Conservation (phyloP, 2,113 vertebrate genomes). For the Lophochroa leadbeateri region DNA sequence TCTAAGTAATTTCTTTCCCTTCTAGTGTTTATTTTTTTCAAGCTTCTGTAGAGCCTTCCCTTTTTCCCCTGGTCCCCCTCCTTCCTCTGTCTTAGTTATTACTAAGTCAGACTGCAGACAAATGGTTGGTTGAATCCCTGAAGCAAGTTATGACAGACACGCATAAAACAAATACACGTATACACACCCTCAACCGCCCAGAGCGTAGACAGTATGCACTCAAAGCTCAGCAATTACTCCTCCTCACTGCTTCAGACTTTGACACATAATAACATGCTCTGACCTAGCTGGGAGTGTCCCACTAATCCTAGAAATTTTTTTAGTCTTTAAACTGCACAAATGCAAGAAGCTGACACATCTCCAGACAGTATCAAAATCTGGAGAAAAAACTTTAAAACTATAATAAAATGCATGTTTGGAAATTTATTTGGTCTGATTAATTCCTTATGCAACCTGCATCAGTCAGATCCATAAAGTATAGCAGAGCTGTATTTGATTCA, state of each 20-base stretch:
- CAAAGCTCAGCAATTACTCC: constrained; percentile 37
- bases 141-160: constrained; percentile 58
- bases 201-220: neutral
- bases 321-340: neutral
- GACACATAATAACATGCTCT: constrained; percentile 5
- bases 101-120: constrained; percentile 1
- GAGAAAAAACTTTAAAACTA: neutral
- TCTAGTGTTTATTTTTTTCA: neutral
- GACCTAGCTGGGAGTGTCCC: constrained; percentile 24
- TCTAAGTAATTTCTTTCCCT: neutral
- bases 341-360: neutral
- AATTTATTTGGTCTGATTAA: neutral
- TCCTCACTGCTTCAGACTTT: neutral
- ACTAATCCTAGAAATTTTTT: constrained; percentile 27
- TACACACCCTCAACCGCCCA: constrained; percentile 45
- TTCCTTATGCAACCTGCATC: neutral
- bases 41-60: neutral
- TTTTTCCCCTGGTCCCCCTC: neutral
- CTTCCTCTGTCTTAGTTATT: neutral
- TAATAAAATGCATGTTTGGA: neutral
- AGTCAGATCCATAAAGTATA: neutral
- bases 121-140: constrained; percentile 36
- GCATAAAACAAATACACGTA: neutral
- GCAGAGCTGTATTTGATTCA: neutral
- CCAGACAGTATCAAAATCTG: neutral